Evolutionary conservation across 2,797 vertebrate genomes (phyloP).

Genomic region (Remorina albescens): DNA sequence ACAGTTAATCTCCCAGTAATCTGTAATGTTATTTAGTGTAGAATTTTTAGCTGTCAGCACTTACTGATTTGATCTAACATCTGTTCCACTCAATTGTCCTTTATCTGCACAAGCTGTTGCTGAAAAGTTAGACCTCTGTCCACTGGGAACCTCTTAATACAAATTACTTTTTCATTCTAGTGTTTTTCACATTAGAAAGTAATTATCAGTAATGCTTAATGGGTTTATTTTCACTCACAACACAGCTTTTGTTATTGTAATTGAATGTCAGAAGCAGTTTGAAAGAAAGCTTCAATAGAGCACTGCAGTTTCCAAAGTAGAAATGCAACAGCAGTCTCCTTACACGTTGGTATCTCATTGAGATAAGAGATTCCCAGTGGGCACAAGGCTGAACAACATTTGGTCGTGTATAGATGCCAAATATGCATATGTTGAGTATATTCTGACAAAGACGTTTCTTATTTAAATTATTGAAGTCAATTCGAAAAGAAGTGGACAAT

Average conservation of each 20-base stretch:
- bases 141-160: constrained; percentile 64
- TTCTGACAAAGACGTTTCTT: constrained; percentile 28
- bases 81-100: constrained; percentile 26
- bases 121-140: constrained; percentile 53
- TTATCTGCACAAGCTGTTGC: not conserved
- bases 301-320: not conserved
- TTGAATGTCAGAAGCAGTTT: too few species aligned
- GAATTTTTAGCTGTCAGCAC: constrained; percentile 6
- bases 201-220: too few species aligned
- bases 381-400: constrained; percentile 39
- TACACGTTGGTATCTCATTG: not conserved
- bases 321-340: not conserved
- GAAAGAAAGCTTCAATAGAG: not conserved
- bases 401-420: constrained; percentile 21
- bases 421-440: constrained; percentile 34
- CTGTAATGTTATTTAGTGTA: constrained; percentile 27
- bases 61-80: constrained; percentile 6
- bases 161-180: not conserved
- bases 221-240: not conserved
- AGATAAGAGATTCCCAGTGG: constrained; percentile 62
- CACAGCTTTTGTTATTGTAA: not conserved
- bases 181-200: not conserved
- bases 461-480: constrained; percentile 10
- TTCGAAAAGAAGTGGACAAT: constrained; percentile 24
- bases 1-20: constrained; percentile 6